Conservation (phyloP, 2,113 vertebrate species). For the Pluvialis apricaria region DNA sequence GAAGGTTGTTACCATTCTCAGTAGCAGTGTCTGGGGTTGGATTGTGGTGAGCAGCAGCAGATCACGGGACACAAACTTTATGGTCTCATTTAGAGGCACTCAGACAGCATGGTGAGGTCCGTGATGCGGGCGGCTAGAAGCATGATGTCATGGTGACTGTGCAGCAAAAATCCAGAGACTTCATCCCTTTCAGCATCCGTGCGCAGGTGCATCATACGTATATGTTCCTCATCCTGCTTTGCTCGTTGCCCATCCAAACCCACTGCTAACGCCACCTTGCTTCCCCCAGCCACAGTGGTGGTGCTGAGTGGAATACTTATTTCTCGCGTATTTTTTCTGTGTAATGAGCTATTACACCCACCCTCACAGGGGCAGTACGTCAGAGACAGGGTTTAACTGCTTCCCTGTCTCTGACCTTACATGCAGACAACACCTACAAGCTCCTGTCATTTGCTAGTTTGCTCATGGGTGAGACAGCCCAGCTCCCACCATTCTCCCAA, state of each 20-base stretch:
- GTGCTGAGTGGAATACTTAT: neutral
- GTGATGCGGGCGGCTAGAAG: rapidly evolving
- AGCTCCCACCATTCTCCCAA: neutral
- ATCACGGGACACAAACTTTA: neutral
- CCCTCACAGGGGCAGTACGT: neutral
- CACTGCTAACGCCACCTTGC: rapidly evolving
- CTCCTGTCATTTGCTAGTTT: neutral
- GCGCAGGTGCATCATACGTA: rapidly evolving
- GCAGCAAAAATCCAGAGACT: neutral
- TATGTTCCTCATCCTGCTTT: neutral
- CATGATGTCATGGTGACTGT: neutral
- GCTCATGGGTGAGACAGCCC: neutral
- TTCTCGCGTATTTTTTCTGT: neutral
- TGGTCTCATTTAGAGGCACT: neutral
- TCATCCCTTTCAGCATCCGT: neutral
- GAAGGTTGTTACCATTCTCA: neutral
- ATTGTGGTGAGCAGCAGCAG: neutral
- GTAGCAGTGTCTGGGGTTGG: neutral
- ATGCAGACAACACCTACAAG: neutral
- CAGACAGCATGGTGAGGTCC: rapidly evolving
- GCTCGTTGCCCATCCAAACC: neutral
- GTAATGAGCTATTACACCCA: neutral
- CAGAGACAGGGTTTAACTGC: neutral
- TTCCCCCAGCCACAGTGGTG: neutral
- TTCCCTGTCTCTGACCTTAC: neutral